These are phyloP conservation scores for Asarcornis scutulata DNA, from an alignment of 2,113 vertebrate species.

Conservation along the genomic window DNA sequence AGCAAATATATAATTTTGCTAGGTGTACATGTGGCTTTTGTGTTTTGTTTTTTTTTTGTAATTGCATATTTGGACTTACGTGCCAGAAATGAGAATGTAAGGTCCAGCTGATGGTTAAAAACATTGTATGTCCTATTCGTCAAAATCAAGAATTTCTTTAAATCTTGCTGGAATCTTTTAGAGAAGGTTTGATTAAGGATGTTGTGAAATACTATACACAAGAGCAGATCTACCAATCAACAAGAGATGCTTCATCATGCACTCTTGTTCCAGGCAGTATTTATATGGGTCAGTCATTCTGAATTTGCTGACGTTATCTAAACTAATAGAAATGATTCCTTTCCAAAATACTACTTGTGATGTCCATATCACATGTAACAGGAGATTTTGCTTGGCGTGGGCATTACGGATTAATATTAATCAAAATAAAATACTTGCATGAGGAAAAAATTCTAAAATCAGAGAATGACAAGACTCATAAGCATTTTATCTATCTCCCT, in stretches of 20 bases:
- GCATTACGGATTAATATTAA: neutral
- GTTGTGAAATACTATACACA: constrained; percentile 24
- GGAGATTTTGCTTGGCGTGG: neutral
- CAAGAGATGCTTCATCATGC: constrained; percentile 33
- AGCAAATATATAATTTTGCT: neutral
- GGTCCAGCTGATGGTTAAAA: constrained; percentile 4
- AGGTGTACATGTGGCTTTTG: neutral
- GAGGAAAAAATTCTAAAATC: neutral
- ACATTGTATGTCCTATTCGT: neutral
- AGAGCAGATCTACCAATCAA: constrained; percentile 42
- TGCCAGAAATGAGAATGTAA: neutral
- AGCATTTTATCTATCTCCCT: neutral
- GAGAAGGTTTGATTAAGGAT: constrained; percentile 42
- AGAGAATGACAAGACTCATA: neutral
- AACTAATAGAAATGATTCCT: neutral
- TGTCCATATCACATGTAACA: neutral
- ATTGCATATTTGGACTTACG: neutral
- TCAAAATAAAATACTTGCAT: neutral
- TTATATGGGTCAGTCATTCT: constrained; percentile 27
- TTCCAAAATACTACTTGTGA: neutral
- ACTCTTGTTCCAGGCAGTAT: constrained; percentile 28
- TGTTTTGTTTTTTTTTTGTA: neutral
- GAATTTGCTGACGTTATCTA: constrained; percentile 9
- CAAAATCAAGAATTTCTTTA: constrained; percentile 33
- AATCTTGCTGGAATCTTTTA: constrained; percentile 10